These are phyloP conservation scores for Aphelinus atriplicis DNA, from an alignment of 1,140 invertebrate species.

Conservation along the genomic window DNA sequence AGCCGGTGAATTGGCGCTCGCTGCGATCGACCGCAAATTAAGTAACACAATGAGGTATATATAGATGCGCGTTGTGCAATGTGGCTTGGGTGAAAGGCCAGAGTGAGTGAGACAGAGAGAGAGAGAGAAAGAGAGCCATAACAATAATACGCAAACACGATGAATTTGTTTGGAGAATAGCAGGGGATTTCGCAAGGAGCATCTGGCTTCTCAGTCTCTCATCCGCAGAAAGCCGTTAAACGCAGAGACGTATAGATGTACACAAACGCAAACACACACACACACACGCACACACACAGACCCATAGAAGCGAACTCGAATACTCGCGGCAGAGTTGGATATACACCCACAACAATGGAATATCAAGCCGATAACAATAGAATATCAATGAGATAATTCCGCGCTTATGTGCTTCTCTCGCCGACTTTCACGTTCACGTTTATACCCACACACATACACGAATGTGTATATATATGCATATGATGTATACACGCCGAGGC, in stretches of 20 bases:
- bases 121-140: constrained; percentile 7
- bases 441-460: neutral
- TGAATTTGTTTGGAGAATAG: neutral
- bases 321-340: too few species aligned
- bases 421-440: constrained; percentile 36
- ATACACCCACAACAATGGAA: constrained; percentile 32
- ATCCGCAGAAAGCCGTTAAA: constrained; percentile 2
- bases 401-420: neutral
- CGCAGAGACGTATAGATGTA: neutral
- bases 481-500: neutral
- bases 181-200: constrained; percentile 11
- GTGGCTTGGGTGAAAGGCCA: too few species aligned
- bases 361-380: constrained; percentile 40
- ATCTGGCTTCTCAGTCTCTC: too few species aligned
- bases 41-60: constrained; percentile 12
- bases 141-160: constrained; percentile 35
- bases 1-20: neutral
- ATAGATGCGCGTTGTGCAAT: neutral
- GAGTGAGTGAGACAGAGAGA: neutral
- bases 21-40: constrained; percentile 18
- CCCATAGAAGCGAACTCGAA: too few species aligned
- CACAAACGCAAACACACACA: neutral
- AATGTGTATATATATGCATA: too few species aligned
- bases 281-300: neutral
- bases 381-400: constrained; percentile 37